phyloP scores from a whole-genome alignment of 1,140 invertebrate genomes.

The Leptopilina clavipes region DNA sequence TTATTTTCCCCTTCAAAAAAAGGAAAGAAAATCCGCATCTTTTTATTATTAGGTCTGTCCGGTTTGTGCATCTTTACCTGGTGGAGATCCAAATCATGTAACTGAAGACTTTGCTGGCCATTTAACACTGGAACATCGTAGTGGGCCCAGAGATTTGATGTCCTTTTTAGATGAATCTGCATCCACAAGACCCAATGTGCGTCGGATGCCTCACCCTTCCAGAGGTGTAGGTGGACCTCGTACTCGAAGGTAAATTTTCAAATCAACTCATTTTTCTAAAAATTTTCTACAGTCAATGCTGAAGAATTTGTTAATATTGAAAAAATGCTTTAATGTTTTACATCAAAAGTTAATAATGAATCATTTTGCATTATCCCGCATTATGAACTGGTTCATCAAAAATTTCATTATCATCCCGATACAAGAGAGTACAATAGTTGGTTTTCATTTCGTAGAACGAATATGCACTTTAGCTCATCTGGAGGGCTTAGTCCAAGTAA shows the following conservation, averaged over 20 bases:
- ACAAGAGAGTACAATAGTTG: no score
- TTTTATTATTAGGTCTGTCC: constrained; percentile 86
- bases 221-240: constrained; percentile 85
- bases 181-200: constrained; percentile 86
- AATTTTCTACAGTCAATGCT: no score
- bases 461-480: constrained; percentile 93
- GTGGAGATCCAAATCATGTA: constrained; percentile 97
- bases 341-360: no score
- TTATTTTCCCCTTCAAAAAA: no score
- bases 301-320: no score
- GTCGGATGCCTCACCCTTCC: constrained; percentile 89
- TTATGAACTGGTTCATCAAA: no score
- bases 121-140: constrained; percentile 94
- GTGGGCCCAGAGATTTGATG: constrained; percentile 89
- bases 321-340: no score
- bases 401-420: no score
- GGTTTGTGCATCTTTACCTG: constrained; percentile 95
- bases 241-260: constrained; percentile 77
- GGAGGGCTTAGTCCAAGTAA: constrained; percentile 89
- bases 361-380: no score
- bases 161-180: constrained; percentile 92
- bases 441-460: constrained; percentile 80
- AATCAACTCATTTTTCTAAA: no score
- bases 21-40: no score
- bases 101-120: constrained; percentile 98